phyloP scores from a whole-genome alignment of 1,140 invertebrate genomes.

The Drosophila yakuba region DNA sequence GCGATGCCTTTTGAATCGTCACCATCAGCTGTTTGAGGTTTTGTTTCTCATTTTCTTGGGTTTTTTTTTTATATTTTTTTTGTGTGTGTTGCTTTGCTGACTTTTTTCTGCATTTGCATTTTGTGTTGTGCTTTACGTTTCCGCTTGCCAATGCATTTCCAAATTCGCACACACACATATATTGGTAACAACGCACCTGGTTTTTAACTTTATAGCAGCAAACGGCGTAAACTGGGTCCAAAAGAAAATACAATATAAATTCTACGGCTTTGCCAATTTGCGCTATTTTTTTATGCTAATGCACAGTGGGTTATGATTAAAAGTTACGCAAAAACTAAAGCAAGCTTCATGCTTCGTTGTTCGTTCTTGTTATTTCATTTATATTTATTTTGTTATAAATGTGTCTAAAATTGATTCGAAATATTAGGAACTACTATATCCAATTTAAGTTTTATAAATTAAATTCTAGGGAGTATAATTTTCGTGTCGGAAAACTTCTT shows the following conservation, averaged over 20 bases:
- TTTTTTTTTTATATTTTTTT: conserved; percentile 13
- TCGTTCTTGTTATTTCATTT: background rate
- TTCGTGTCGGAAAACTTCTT: conserved; percentile 5
- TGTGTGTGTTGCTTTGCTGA: conserved; percentile 5
- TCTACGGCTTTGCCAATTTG: conserved; percentile 26
- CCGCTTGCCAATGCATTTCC: conserved; percentile 72
- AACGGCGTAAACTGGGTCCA: conserved; percentile 30
- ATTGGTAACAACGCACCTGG: conserved; percentile 5
- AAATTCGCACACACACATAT: conserved; percentile 15
- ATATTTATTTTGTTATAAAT: no score
- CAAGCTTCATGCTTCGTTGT: no score
- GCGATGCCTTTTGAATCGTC: conserved; percentile 33
- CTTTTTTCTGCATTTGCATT: conserved; percentile 51
- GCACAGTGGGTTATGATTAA: background rate
- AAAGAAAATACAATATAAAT: conserved; percentile 20
- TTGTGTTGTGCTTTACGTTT: conserved; percentile 68
- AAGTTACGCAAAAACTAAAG: background rate
- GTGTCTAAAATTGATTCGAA: no score
- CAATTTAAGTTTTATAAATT: no score
- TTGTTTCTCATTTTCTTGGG: background rate
- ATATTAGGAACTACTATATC: no score
- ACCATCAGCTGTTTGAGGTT: conserved; percentile 53
- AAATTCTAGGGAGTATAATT: background rate
- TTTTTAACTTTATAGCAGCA: conserved; percentile 1
- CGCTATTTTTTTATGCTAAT: conserved; percentile 25